Percentiles rank a stretch among this genome's conserved stretches.
Conservation (phyloP, 2,888 invertebrate genomes). For the Thereva unica region DNA sequence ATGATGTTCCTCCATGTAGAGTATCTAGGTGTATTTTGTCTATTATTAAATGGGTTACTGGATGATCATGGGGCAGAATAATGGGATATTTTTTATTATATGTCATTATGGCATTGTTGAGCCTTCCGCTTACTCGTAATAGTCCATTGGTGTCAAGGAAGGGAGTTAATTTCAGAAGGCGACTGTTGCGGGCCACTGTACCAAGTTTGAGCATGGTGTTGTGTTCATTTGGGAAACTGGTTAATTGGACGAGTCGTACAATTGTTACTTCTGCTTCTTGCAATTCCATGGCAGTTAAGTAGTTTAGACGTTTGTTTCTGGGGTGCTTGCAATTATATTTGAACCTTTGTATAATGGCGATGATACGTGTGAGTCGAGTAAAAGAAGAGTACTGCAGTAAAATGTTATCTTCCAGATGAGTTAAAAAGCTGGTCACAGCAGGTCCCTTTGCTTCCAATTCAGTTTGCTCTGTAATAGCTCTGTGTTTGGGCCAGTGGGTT, state of each 20-base stretch:
- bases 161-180: background rate
- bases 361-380: background rate
- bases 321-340: background rate
- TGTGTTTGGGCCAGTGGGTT: background rate
- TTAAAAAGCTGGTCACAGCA: background rate
- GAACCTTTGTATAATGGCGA: background rate
- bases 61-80: background rate
- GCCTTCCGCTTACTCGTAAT: background rate
- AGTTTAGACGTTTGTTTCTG: background rate
- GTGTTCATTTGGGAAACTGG: background rate
- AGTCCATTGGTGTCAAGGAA: background rate
- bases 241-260: background rate
- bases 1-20: background rate
- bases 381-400: background rate
- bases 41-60: background rate
- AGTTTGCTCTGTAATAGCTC: background rate
- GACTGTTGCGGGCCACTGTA: background rate
- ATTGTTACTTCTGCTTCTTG: background rate
- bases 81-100: background rate
- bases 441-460: background rate
- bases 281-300: background rate
- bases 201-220: background rate
- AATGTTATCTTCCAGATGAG: background rate
- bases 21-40: background rate
- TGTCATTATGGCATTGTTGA: background rate